These are phyloP conservation scores for Cervus canadensis DNA, from an alignment of 2,113 vertebrate species.

Conservation along the genomic window DNA sequence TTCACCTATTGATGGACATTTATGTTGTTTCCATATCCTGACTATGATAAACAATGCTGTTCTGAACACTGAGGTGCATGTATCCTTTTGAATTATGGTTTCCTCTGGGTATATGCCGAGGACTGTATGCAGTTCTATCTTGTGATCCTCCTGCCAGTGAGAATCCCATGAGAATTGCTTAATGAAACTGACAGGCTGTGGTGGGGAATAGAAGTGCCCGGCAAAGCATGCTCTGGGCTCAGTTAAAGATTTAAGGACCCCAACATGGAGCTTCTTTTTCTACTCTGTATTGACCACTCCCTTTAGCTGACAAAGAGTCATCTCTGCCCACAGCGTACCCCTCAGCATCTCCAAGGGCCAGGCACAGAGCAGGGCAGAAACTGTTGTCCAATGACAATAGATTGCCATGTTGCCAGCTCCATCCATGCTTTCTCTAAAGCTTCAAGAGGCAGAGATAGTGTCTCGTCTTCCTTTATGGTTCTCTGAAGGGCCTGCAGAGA, in stretches of 20 bases:
- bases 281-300: background rate
- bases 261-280: background rate
- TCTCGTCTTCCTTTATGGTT: fast-evolving
- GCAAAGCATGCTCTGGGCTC: background rate
- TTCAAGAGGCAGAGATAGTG: background rate
- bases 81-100: background rate
- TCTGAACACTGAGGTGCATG: background rate
- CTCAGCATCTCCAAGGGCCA: background rate
- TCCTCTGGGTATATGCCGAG: background rate
- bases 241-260: background rate
- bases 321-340: too few species aligned
- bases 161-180: too few species aligned
- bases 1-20: background rate
- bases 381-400: too few species aligned
- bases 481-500: background rate
- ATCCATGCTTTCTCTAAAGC: background rate
- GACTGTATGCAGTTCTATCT: background rate
- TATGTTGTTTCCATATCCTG: background rate
- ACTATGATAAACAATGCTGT: background rate
- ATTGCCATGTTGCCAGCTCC: background rate
- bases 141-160: background rate
- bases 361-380: background rate
- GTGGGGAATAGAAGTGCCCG: background rate
- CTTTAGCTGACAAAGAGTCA: background rate
- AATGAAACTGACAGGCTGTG: fast-evolving